These are phyloP conservation scores for Prionace glauca DNA, from an alignment of 2,797 vertebrate species.

Conservation along the genomic window DNA sequence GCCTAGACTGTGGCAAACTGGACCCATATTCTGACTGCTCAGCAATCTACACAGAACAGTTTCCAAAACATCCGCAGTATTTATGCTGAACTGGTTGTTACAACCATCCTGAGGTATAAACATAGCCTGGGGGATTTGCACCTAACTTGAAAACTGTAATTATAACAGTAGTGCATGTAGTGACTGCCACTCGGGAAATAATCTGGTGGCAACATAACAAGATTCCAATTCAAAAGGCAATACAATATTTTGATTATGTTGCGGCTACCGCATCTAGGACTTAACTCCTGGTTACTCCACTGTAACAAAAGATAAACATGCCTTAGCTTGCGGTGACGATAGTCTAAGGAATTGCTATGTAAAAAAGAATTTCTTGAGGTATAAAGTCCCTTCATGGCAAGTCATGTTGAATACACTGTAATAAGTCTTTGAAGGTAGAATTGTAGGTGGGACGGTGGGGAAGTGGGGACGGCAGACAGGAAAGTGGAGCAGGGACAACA, in stretches of 20 bases:
- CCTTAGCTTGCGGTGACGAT: not conserved
- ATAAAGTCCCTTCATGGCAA: not conserved
- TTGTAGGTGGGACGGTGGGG: too few species aligned
- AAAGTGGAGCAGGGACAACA: too few species aligned
- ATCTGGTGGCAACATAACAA: not conserved
- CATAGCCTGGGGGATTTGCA: not conserved
- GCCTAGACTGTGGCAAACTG: not conserved
- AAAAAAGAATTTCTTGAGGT: not conserved
- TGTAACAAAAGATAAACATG: not conserved
- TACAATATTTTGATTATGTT: not conserved
- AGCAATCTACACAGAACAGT: not conserved
- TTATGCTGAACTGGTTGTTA: not conserved
- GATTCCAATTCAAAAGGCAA: not conserved
- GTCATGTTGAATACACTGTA: not conserved
- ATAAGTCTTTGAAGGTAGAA: too few species aligned
- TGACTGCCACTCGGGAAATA: not conserved
- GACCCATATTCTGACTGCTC: not conserved
- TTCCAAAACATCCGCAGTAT: not conserved
- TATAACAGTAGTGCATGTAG: not conserved
- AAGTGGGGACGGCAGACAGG: too few species aligned
- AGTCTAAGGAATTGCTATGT: not conserved
- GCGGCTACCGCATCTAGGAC: not conserved
- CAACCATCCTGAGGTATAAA: not conserved
- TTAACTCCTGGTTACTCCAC: not conserved
- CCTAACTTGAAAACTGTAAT: not conserved